A percentile compares a stretch with the other conserved stretches of the same genome.
phyloP scores from a whole-genome alignment of 2,797 vertebrate genomes.

The Hyperoplus lanceolatus region DNA sequence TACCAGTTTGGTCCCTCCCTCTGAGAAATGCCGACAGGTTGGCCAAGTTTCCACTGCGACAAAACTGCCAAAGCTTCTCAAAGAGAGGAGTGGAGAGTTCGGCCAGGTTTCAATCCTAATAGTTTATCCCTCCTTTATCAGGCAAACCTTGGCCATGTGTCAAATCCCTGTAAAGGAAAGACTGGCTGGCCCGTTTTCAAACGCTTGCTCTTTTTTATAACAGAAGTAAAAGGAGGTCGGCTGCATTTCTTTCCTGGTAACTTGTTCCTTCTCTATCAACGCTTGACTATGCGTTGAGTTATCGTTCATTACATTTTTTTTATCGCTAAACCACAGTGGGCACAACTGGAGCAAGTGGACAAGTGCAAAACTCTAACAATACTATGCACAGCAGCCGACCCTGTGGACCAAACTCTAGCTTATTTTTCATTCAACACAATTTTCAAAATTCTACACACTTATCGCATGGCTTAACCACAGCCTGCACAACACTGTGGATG shows the following conservation, averaged over 20 bases:
- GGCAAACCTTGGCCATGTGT: conserved; percentile 47
- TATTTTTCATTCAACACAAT: too few species aligned
- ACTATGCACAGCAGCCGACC: too few species aligned
- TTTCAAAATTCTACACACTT: too few species aligned
- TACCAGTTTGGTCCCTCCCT: conserved; percentile 35
- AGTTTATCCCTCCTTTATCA: conserved; percentile 49
- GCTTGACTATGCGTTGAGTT: conserved; percentile 13
- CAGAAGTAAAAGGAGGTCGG: not conserved
- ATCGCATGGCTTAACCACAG: too few species aligned
- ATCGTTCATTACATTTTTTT: conserved; percentile 18
- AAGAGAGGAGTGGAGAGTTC: conserved; percentile 6
- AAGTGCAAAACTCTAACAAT: too few species aligned
- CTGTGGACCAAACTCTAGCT: too few species aligned
- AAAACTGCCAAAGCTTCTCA: conserved; percentile 13
- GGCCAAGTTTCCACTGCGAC: conserved; percentile 36
- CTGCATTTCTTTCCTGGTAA: not conserved
- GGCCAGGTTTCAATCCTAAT: conserved; percentile 47
- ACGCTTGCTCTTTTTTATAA: conserved; percentile 41
- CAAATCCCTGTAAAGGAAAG: conserved; percentile 34
- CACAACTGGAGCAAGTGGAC: too few species aligned
- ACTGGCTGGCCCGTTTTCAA: conserved; percentile 39
- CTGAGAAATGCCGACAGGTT: conserved; percentile 42
- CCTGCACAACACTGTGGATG: too few species aligned
- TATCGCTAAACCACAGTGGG: not conserved
- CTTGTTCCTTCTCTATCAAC: conserved; percentile 4